These are phyloP conservation scores for Tragelaphus imberbis DNA, from an alignment of 2,113 vertebrate species.

Conservation along the genomic window DNA sequence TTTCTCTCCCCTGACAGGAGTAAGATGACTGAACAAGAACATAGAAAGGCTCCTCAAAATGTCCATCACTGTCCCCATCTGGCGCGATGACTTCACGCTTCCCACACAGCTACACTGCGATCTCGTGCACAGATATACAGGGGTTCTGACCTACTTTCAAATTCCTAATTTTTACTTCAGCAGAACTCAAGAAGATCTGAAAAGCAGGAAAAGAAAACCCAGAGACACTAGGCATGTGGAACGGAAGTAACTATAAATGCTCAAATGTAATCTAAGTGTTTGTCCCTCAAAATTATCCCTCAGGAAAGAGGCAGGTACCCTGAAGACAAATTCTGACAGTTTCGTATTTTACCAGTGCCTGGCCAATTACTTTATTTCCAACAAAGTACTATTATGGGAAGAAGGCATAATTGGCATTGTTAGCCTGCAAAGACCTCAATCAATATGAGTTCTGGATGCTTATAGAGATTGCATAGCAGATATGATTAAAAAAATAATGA, in stretches of 20 bases:
- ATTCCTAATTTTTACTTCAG: neutral
- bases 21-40: neutral
- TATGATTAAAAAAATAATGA: neutral
- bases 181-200: conserved; percentile 13
- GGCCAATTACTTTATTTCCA: neutral
- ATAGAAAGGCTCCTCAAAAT: neutral
- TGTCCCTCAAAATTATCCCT: neutral
- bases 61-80: neutral
- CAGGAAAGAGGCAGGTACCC: neutral
- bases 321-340: neutral
- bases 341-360: neutral
- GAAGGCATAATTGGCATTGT: neutral
- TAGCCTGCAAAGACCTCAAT: neutral
- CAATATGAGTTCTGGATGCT: neutral
- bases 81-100: neutral
- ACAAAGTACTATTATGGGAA: neutral
- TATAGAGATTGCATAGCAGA: neutral
- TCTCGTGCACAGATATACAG: neutral
- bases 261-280: neutral
- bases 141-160: conserved; percentile 51
- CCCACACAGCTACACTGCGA: neutral
- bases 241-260: neutral
- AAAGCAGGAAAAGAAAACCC: conserved; percentile 18
- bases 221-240: neutral
- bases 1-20: conserved; percentile 15